Evolutionary conservation across 2,888 invertebrate genomes (phyloP).

Genomic region (Falcaria lacertinaria): DNA sequence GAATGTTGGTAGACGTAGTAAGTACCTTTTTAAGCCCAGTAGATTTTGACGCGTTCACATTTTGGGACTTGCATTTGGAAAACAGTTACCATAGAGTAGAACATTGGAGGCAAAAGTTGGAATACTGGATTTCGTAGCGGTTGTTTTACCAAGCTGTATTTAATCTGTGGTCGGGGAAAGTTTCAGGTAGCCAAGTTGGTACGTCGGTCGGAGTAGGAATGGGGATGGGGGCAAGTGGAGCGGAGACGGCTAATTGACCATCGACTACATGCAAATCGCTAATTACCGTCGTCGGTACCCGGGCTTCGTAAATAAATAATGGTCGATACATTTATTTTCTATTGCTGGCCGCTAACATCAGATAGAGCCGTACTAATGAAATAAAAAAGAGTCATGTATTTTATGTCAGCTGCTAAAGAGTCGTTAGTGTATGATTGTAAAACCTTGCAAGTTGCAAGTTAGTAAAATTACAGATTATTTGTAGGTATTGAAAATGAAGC

Average conservation of each 20-base stretch:
- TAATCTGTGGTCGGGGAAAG: constrained; percentile 22
- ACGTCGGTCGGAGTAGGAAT: constrained; percentile 20
- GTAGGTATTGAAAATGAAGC: no score
- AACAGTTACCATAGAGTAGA: constrained; percentile 1
- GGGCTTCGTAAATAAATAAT: constrained; percentile 47
- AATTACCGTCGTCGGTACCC: constrained; percentile 51
- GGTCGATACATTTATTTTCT: constrained; percentile 38
- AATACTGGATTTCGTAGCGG: constrained; percentile 9
- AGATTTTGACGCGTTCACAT: constrained; percentile 44
- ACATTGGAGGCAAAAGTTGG: constrained; percentile 2
- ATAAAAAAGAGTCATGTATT: background rate
- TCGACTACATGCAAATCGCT: constrained; percentile 62
- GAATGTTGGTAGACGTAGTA: constrained; percentile 71
- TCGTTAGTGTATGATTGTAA: no score
- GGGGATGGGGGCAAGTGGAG: constrained; percentile 36
- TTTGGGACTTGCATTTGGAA: constrained; percentile 23
- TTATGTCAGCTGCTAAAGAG: no score
- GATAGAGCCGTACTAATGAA: background rate
- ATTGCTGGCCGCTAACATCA: constrained; percentile 16
- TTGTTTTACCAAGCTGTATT: background rate
- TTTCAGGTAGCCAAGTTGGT: constrained; percentile 21
- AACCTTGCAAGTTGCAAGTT: no score
- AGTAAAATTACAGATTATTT: no score
- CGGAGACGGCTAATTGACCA: constrained; percentile 61
- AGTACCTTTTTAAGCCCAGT: constrained; percentile 66